These are phyloP conservation scores for Lepidostoma basale DNA, from an alignment of 1,140 invertebrate species.

Conservation along the genomic window DNA sequence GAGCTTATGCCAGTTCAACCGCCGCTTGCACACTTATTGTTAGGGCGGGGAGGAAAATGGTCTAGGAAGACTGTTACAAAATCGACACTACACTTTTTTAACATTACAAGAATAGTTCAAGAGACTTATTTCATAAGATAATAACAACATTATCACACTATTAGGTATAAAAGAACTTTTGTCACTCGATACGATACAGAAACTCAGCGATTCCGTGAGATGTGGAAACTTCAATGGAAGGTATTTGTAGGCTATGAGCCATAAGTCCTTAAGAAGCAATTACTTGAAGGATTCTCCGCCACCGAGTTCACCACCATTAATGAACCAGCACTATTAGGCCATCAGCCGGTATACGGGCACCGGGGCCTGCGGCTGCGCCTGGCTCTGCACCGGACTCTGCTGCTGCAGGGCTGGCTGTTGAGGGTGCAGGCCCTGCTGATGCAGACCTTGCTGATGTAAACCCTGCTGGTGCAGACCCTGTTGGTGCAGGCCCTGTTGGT, in stretches of 20 bases:
- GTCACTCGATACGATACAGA: slow-evolving; percentile 8
- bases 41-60: too few relatives aligned
- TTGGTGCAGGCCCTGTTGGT: slow-evolving; percentile 31
- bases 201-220: slow-evolving; percentile 9
- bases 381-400: slow-evolving; percentile 25
- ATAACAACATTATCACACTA: slow-evolving; percentile 41
- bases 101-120: neutral
- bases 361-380: slow-evolving; percentile 45
- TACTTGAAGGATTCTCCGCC: slow-evolving; percentile 11
- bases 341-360: slow-evolving; percentile 35
- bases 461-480: slow-evolving; percentile 19
- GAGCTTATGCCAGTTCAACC: too few relatives aligned
- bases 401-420: slow-evolving; percentile 27
- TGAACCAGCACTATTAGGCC: neutral
- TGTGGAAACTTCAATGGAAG: neutral
- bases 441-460: slow-evolving; percentile 44
- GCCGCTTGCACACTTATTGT: too few relatives aligned
- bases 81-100: neutral
- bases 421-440: slow-evolving; percentile 44
- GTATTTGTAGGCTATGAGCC: slow-evolving; percentile 28
- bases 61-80: neutral
- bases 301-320: neutral
- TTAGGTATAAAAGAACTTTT: neutral
- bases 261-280: slow-evolving; percentile 43
- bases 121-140: slow-evolving; percentile 34